Evolutionary conservation across 2,113 vertebrate genomes (phyloP).

Genomic region (Globicephala melas): DNA sequence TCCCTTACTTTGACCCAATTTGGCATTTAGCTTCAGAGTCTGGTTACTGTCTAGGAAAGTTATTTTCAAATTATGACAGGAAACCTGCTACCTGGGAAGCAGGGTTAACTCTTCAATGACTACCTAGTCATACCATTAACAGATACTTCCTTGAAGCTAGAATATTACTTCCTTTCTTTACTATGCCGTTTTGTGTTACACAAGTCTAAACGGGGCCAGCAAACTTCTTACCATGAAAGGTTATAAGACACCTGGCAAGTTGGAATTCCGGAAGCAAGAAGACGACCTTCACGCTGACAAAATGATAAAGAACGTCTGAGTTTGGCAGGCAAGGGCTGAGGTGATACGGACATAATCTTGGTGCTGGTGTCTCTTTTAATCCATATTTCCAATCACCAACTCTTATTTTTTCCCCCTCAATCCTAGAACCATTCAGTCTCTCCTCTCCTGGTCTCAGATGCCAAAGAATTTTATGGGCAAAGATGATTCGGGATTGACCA

Average conservation of each 20-base stretch:
- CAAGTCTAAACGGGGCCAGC: not conserved
- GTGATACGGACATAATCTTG: not conserved
- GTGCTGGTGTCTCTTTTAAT: not conserved
- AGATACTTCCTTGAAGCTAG: not conserved
- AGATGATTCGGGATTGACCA: not conserved
- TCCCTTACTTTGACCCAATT: not conserved
- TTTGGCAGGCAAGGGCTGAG: not conserved
- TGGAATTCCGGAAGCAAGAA: not conserved
- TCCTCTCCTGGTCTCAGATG: not conserved
- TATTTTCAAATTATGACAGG: not conserved
- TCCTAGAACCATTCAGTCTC: not conserved
- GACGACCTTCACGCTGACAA: not conserved
- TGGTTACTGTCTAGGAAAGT: not conserved
- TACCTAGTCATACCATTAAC: not conserved
- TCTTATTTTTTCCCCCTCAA: not conserved
- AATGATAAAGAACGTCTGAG: not conserved
- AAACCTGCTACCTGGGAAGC: not conserved
- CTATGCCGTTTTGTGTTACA: not conserved
- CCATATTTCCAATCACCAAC: not conserved
- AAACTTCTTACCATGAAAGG: not conserved
- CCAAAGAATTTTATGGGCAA: not conserved
- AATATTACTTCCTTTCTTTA: not conserved
- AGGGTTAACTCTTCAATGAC: not conserved
- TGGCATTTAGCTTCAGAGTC: not conserved
- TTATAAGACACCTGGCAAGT: not conserved